Percentiles rank a stretch among this genome's conserved stretches.
phyloP scores from a whole-genome alignment of 2,113 vertebrate species.

The Thamnaconus septentrionalis region DNA sequence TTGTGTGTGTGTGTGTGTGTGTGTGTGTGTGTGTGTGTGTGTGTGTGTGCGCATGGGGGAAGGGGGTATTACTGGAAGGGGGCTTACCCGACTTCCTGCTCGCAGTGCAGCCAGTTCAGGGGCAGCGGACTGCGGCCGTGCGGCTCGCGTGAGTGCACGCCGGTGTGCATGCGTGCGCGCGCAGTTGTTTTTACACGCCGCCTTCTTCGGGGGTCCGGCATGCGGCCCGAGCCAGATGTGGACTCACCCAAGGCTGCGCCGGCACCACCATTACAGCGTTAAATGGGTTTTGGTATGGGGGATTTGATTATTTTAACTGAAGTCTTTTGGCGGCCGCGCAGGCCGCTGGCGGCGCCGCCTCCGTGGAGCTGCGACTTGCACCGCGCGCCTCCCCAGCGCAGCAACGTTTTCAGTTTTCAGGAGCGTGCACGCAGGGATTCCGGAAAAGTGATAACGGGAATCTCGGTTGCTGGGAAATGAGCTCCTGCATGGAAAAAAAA shows the following conservation, averaged over 20 bases:
- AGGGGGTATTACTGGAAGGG: constrained; percentile 60
- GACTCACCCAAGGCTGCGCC: constrained; percentile 22
- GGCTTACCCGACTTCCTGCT: constrained; percentile 59
- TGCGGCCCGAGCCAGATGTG: constrained; percentile 46
- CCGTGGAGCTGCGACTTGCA: no score
- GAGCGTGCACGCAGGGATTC: no score
- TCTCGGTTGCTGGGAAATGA: no score
- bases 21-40: not conserved
- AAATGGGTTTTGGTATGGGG: constrained; percentile 21
- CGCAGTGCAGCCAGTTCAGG: constrained; percentile 47
- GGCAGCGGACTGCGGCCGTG: constrained; percentile 17
- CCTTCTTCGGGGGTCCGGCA: constrained; percentile 29
- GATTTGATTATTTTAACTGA: constrained; percentile 32
- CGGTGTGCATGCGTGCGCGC: constrained; percentile 4
- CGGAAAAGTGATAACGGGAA: no score
- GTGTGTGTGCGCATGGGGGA: constrained; percentile 3
- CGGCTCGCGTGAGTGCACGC: constrained; percentile 4
- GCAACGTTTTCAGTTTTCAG: no score
- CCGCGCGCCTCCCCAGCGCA: no score
- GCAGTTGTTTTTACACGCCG: constrained; percentile 32
- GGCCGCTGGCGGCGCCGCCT: no score
- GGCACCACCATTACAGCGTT: constrained; percentile 30
- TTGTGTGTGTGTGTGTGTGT: not conserved
- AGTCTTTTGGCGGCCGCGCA: constrained; percentile 8
- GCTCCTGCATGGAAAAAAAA: no score